Conservation (phyloP, 2,888 invertebrate species). For the Caenorhabditis sp. region DNA sequence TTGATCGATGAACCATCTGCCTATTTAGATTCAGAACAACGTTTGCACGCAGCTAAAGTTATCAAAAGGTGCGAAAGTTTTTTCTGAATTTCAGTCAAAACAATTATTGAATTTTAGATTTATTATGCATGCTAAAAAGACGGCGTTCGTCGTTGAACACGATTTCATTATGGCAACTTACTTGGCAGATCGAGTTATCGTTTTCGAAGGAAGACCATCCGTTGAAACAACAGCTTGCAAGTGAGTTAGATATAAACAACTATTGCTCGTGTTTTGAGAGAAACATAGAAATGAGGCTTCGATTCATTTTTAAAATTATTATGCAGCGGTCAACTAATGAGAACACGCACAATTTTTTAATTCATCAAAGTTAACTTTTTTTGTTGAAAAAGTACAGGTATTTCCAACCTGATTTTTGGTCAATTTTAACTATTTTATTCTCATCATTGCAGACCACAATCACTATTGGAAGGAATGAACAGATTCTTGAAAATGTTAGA, state of each 20-base stretch:
- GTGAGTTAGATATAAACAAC: conserved; percentile 60
- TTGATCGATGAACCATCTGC: conserved; percentile 98
- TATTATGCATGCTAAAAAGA: conserved; percentile 97
- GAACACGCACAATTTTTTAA: too few species aligned
- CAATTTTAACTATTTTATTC: too few species aligned
- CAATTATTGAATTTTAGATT: conserved; percentile 76
- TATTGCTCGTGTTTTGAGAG: not conserved
- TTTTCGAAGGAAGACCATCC: conserved; percentile 94
- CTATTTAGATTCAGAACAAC: conserved; percentile 98
- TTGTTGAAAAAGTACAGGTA: too few species aligned
- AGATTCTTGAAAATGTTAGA: conserved; percentile 90
- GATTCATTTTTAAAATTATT: too few species aligned
- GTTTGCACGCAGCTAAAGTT: conserved; percentile 98
- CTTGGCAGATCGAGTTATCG: conserved; percentile 93
- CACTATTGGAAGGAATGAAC: conserved; percentile 96
- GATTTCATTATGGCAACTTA: conserved; percentile 99
- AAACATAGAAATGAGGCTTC: too few species aligned
- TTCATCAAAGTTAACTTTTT: too few species aligned
- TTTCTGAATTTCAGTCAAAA: not conserved
- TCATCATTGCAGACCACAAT: conserved; percentile 77
- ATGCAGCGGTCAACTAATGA: too few species aligned
- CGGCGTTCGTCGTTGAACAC: conserved; percentile 99
- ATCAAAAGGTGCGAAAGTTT: conserved; percentile 81
- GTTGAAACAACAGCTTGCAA: conserved; percentile 86
- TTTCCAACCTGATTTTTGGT: too few species aligned